Percentiles rank a stretch among this genome's conserved stretches.
phyloP scores from a whole-genome alignment of 1,140 invertebrate species.

The Conus ventricosus region DNA sequence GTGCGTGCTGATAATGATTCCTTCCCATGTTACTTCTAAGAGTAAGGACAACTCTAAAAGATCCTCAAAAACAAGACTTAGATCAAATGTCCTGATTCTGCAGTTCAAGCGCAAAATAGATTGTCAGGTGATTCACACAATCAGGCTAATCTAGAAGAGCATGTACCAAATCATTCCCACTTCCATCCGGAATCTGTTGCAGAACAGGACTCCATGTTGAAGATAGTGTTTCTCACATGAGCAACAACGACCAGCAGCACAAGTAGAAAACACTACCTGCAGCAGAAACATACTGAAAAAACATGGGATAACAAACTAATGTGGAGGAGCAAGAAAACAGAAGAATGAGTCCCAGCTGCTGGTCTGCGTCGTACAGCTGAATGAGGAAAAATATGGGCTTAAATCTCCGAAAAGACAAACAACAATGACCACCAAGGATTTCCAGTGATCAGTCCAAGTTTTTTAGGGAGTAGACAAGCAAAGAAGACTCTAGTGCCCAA shows the following conservation, averaged over 20 bases:
- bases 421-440: neutral
- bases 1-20: neutral
- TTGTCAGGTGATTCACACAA: neutral
- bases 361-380: too few species aligned
- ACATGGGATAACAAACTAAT: neutral
- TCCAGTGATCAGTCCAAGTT: too few species aligned
- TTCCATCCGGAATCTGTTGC: too few species aligned
- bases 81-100: neutral
- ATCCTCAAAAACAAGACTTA: neutral
- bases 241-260: neutral
- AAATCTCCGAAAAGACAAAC: neutral
- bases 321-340: neutral
- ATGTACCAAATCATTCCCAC: too few species aligned
- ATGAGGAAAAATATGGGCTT: neutral
- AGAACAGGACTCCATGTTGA: neutral
- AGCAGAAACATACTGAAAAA: too few species aligned
- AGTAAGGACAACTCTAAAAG: neutral
- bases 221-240: neutral
- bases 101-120: neutral
- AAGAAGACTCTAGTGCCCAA: neutral
- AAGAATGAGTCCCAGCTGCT: too few species aligned
- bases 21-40: neutral
- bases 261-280: neutral
- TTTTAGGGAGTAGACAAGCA: neutral
- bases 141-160: too few species aligned